Percentiles rank a stretch among this genome's conserved stretches.
Evolutionary conservation across 2,888 invertebrate species (phyloP).

Genomic region (Salticus scenicus): DNA sequence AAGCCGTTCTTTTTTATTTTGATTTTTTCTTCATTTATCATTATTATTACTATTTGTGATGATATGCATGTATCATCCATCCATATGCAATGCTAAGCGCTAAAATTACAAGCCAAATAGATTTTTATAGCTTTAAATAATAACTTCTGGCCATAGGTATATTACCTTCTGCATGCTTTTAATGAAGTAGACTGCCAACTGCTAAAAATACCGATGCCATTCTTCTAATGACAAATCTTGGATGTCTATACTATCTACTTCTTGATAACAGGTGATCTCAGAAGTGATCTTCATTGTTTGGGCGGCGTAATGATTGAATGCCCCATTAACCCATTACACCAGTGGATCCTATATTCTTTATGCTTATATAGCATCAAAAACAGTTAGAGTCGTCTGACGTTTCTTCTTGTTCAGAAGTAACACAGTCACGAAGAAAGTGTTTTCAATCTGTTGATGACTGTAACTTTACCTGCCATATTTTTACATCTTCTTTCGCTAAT

Average conservation of each 20-base stretch:
- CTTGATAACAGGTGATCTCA: neutral
- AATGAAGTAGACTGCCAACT: conserved; percentile 26
- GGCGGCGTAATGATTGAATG: conserved; percentile 37
- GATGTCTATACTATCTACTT: neutral
- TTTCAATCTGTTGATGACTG: no score
- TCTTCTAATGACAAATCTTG: neutral
- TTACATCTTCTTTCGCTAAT: no score
- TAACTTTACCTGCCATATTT: no score
- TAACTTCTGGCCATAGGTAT: conserved; percentile 21
- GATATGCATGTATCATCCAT: no score
- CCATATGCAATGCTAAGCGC: no score
- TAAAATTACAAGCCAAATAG: no score
- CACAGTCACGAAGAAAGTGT: no score
- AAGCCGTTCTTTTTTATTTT: no score
- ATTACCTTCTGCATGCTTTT: neutral
- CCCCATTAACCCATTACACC: conserved; percentile 39
- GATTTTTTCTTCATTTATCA: no score
- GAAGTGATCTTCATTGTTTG: neutral
- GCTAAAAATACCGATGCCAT: neutral
- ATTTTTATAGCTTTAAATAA: no score
- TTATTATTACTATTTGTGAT: no score
- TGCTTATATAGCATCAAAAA: neutral
- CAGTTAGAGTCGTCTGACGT: neutral
- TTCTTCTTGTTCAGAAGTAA: no score
- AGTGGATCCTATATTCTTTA: neutral